Conservation (phyloP, 1,140 invertebrate genomes). For the Aphidius gifuensis region DNA sequence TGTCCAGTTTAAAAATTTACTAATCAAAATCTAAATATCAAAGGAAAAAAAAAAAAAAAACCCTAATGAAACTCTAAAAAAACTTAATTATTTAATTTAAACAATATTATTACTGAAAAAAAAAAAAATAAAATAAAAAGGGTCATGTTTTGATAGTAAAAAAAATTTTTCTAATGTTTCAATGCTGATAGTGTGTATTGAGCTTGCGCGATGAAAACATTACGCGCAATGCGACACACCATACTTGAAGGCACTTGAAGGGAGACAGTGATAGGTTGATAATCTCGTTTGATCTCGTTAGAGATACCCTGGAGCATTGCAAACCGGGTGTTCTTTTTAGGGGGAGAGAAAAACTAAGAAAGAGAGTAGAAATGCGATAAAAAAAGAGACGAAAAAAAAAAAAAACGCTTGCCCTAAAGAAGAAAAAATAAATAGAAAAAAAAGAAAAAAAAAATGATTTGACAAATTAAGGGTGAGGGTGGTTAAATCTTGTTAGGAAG, state of each 20-base stretch:
- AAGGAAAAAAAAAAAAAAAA: too few relatives aligned
- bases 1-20: too few relatives aligned
- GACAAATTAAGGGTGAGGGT: conserved; percentile 9
- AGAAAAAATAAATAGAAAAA: background rate
- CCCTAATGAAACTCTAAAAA: too few relatives aligned
- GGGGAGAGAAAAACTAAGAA: conserved; percentile 3
- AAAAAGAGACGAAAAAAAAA: conserved; percentile 21
- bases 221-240: conserved; percentile 47
- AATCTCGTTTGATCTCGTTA: conserved; percentile 42
- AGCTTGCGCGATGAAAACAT: conserved; percentile 36
- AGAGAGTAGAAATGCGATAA: conserved; percentile 11
- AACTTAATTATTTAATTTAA: background rate
- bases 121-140: conserved; percentile 2
- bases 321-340: too few relatives aligned
- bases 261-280: conserved; percentile 29
- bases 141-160: too few relatives aligned
- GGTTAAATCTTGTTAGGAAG: conserved; percentile 8
- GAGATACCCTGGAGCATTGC: conserved; percentile 11
- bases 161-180: background rate
- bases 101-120: background rate
- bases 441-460: conserved; percentile 3
- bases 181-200: conserved; percentile 27
- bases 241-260: conserved; percentile 30
- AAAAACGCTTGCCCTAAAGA: background rate
- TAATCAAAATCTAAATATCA: too few relatives aligned